Evolutionary conservation across 2,888 invertebrate genomes (phyloP), one percentile per base, ranked within the genome.

Genomic region (Nephrocerus scutellatus): DNA sequence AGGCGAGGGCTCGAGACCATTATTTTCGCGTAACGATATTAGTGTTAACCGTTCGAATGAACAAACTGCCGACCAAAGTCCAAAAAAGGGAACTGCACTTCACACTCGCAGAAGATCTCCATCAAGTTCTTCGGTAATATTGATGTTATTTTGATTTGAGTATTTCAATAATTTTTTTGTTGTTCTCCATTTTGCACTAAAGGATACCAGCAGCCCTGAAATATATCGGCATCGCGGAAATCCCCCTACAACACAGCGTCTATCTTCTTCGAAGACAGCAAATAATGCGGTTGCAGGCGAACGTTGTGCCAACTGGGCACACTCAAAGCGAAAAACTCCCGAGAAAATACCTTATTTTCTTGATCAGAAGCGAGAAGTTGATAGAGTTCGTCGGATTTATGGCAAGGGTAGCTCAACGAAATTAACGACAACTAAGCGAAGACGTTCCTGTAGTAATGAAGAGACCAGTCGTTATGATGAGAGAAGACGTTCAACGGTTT

Each of bases 1-100:
- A 47, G 47, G 47, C 38, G 47, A 47, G 21, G 47, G 47, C 28
- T 30, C 45, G 22, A 47, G 36, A 7, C 47, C 47, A 5, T 14
- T 47, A 29, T 47, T 47, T 41, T 38, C 44, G 6, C 44, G 43
- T 6, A 23, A 18, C 4, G 45, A 47, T 18, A 24, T 44, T 14
- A 19, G 28, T 9, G 25, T 40, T 14, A 47, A 44, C 28, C 36
- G 30, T 13, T 39, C 41, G 14, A 20, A 19, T 13, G n/a, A n/a
- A n/a, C n/a, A n/a, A n/a, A n/a, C n/a, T n/a, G n/a, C n/a, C n/a
- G n/a, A n/a, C n/a, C n/a, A n/a, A n/a, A 46, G 39, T 39, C 39
- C 43, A 9, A 46, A 39, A 24, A 43, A 39, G n/a, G 5, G 26
- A 23, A 3, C 26, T 2, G 6, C n/a, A n/a, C n/a, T n/a, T n/a